phyloP scores from a whole-genome alignment of 1,140 invertebrate genomes.

The Caerostris darwini region DNA sequence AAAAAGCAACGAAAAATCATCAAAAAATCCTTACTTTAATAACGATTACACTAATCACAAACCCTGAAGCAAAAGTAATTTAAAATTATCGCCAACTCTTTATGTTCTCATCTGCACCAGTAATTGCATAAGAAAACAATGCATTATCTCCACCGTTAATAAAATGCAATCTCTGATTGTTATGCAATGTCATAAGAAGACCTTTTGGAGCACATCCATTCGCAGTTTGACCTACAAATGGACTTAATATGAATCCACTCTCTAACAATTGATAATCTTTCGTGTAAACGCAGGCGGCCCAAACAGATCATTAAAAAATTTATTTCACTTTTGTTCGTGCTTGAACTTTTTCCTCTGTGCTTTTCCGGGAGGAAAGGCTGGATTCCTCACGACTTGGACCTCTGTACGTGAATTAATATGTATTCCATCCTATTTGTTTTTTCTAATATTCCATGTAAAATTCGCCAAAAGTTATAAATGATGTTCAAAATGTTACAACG shows the following conservation, averaged over 20 bases:
- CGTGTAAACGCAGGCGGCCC: background rate
- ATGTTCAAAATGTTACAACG: too few species aligned
- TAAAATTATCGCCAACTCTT: conserved; percentile 1
- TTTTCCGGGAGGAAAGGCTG: background rate
- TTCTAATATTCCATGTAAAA: too few species aligned
- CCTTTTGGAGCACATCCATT: background rate
- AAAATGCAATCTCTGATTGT: background rate
- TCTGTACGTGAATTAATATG: too few species aligned
- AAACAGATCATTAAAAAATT: conserved; percentile 25
- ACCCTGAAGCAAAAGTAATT: background rate
- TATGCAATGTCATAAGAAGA: background rate
- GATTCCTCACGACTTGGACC: background rate
- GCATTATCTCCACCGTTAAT: background rate
- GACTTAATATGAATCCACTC: background rate
- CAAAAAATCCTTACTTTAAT: background rate
- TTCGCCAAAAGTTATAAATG: too few species aligned
- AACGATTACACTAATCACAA: background rate
- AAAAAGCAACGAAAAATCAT: background rate
- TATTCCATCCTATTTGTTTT: too few species aligned
- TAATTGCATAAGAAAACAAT: background rate
- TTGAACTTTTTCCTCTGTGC: background rate
- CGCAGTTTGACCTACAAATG: conserved; percentile 8
- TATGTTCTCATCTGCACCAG: background rate
- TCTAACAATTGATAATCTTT: conserved; percentile 25
- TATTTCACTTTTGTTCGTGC: conserved; percentile 39